Percentiles rank a stretch among this genome's conserved stretches.
Evolutionary conservation across 2,113 vertebrate genomes (phyloP).

Genomic region (Paracanthobrama guichenoti): DNA sequence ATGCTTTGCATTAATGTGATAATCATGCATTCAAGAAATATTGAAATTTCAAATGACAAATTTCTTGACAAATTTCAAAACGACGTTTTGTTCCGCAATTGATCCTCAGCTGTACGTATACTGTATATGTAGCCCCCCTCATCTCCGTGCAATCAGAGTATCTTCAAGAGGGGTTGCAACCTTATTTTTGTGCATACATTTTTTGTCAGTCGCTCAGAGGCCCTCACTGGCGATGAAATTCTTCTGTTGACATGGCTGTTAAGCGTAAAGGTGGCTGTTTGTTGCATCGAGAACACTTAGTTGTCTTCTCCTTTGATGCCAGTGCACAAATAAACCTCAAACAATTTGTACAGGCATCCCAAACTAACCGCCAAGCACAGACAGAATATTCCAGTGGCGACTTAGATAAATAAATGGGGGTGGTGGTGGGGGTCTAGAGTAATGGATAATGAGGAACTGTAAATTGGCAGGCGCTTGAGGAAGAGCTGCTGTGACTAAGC

Average conservation of each 20-base stretch:
- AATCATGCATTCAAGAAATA: not conserved
- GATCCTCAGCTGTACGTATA: not conserved
- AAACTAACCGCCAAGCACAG: constrained; percentile 47
- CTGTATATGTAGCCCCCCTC: not conserved
- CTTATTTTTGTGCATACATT: constrained; percentile 5
- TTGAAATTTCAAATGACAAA: not conserved
- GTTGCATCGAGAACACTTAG: constrained; percentile 16
- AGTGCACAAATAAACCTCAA: constrained; percentile 47
- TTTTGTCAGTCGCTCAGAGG: constrained; percentile 1
- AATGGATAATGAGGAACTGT: constrained; percentile 58
- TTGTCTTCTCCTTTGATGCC: constrained; percentile 38
- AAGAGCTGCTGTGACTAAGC: constrained; percentile 61
- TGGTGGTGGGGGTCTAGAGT: not conserved
- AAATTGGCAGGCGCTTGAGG: constrained; percentile 59
- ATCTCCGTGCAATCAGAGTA: not conserved
- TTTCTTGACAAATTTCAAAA: not conserved
- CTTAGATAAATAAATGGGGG: constrained; percentile 47
- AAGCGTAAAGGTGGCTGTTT: constrained; percentile 35
- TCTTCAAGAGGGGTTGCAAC: not conserved
- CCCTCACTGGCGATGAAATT: constrained; percentile 19
- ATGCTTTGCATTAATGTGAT: not conserved
- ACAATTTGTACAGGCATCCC: constrained; percentile 35
- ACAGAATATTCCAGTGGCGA: constrained; percentile 43
- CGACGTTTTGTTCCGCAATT: not conserved
- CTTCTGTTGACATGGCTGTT: constrained; percentile 33